Base-by-base conservation (phyloP, 2,888 invertebrate species). In the Drosophila helvetica region DNA sequence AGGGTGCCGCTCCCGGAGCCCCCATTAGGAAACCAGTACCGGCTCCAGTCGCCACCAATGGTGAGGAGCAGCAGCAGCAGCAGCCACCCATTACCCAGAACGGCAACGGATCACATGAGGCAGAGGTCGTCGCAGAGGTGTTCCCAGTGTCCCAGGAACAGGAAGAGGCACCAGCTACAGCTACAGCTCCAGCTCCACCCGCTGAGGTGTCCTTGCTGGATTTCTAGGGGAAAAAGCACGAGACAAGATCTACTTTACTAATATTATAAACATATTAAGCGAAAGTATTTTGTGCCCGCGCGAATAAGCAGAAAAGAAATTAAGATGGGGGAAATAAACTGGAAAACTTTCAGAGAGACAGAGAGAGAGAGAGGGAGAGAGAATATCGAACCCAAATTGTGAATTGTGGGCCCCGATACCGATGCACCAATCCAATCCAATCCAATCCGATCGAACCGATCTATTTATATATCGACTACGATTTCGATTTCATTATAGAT, bases 231-330 rank as follows among this genome's bases (percentile, higher is more conserved):
- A n/a, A 56, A 68, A 51, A 63, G 50, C 50, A 22, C 22, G 22
- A 22, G 62, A 74, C 27, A 8, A 27, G 60, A 77, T 59, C 75
- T 85, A 86, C 86, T 85, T 86, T 86, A 76, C 82, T 81, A 85
- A 89, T 89, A 85, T 85, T 85, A 84, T 86, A 77, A 53, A 79
- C 79, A 86, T 88, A 87, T 88, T 88, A 75, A 74, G 75, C 52
- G 71, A 72, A 88, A 87, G 85, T 82, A 80, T 78, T 78, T 74
- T 68, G 60, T 53, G 54, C 57, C 51, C 57, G 52, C 52, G 30
- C 33, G 18, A 15, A 33, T 19, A 38, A 33, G 8, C 19, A 12
- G 5, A 55, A 33, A 55, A 42, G 2, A 33, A 33, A 5, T 3
- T 12, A 33, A 33, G 12, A 33, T 33, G 33, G 33, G 33, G 12